A percentile compares a stretch with the other conserved stretches of the same genome.
phyloP scores from a whole-genome alignment of 2,888 invertebrate genomes.

The Synergus umbraculus region DNA sequence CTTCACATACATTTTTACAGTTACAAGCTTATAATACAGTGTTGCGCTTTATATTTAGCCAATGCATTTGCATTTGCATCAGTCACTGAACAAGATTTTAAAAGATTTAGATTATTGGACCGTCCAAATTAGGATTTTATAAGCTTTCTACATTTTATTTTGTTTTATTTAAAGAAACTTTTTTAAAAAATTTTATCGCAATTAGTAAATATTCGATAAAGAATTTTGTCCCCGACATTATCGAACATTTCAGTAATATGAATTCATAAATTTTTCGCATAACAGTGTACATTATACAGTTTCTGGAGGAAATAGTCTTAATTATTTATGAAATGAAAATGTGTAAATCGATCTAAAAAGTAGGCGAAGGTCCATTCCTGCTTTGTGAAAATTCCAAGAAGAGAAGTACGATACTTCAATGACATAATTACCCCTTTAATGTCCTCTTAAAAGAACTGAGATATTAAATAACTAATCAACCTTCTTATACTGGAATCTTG shows the following conservation, averaged over 20 bases:
- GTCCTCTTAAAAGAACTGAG: too few relatives aligned
- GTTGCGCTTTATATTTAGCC: neutral
- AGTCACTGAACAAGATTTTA: neutral
- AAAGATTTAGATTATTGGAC: neutral
- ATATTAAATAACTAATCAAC: too few relatives aligned
- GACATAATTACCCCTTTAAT: too few relatives aligned
- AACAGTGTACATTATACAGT: neutral
- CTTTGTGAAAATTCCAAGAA: constrained; percentile 14
- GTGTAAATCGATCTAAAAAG: constrained; percentile 7
- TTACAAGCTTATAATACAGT: neutral
- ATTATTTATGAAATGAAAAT: constrained; percentile 26
- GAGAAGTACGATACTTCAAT: neutral
- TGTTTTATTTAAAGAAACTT: too few relatives aligned
- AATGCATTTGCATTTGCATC: neutral
- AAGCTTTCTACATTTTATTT: neutral
- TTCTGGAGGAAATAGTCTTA: constrained; percentile 3
- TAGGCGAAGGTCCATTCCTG: constrained; percentile 22
- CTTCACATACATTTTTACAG: neutral
- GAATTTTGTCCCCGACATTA: neutral
- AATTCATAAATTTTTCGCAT: constrained; percentile 5
- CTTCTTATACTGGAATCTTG: too few relatives aligned
- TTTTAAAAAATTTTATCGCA: too few relatives aligned
- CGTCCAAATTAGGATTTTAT: neutral
- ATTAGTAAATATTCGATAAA: too few relatives aligned
- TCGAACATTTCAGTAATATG: constrained; percentile 9